These are phyloP conservation scores for Gasteruption jaculator DNA, from an alignment of 2,888 invertebrate genomes.

Conservation along the genomic window DNA sequence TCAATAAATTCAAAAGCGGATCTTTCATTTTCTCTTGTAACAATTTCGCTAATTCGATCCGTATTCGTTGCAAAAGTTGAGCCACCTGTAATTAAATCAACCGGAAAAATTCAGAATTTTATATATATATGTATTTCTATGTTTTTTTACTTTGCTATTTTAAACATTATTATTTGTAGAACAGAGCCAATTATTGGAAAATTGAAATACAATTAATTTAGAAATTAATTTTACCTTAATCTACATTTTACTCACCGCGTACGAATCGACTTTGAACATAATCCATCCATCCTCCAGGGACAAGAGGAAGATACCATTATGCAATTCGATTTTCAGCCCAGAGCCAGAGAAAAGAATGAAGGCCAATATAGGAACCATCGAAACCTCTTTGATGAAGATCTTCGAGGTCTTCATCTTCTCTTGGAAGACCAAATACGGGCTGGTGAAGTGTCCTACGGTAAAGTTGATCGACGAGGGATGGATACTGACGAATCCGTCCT, in stretches of 20 bases:
- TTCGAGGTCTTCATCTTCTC: conserved; percentile 79
- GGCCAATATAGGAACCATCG: conserved; percentile 74
- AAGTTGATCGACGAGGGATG: conserved; percentile 78
- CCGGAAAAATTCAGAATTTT: conserved; percentile 6
- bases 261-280: conserved; percentile 71
- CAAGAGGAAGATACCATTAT: conserved; percentile 69
- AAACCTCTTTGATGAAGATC: conserved; percentile 75
- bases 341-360: conserved; percentile 66
- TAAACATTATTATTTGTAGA: neutral
- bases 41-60: conserved; percentile 70
- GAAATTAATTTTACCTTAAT: conserved; percentile 1
- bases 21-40: conserved; percentile 81
- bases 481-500: conserved; percentile 67
- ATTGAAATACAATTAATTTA: conserved; percentile 9
- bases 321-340: conserved; percentile 67
- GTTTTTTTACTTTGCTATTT: too few species aligned
- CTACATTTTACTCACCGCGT: conserved; percentile 56
- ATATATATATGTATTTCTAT: too few species aligned
- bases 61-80: conserved; percentile 75
- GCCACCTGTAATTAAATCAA: conserved; percentile 60
- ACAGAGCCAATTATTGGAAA: conserved; percentile 4
- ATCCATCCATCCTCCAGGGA: conserved; percentile 80
- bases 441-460: conserved; percentile 61
- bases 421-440: conserved; percentile 77
- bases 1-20: conserved; percentile 69